Evolutionary conservation across 2,888 invertebrate genomes (phyloP).

Genomic region (Allolobophora icterica): DNA sequence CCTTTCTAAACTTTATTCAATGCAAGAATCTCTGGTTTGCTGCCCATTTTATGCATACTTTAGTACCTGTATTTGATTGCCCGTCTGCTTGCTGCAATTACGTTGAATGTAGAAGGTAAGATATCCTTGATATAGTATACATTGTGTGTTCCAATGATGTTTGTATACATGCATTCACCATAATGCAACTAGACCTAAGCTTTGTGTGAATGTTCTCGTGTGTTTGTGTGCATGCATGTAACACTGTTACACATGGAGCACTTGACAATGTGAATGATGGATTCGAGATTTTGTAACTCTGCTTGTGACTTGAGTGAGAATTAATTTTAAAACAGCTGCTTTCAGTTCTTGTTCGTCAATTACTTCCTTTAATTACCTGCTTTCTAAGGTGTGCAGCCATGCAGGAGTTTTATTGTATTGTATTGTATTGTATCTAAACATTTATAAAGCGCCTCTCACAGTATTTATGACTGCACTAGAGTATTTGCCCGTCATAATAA

Average conservation of each 20-base stretch:
- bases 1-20: neutral
- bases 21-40: neutral
- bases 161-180: neutral
- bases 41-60: neutral
- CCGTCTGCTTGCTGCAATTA: neutral
- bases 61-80: slow-evolving; percentile 17
- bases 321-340: slow-evolving; percentile 11
- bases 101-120: neutral
- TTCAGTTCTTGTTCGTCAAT: neutral
- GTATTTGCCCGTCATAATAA: no score
- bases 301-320: slow-evolving; percentile 2
- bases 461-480: no score
- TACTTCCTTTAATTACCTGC: neutral
- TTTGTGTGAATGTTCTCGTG: neutral
- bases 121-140: neutral
- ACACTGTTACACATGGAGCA: neutral
- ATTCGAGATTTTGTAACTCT: neutral
- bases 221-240: no score
- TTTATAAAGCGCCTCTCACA: no score
- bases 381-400: no score
- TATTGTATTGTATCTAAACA: no score
- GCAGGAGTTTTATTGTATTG: no score
- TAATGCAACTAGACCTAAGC: neutral
- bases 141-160: neutral
- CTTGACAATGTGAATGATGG: neutral